A percentile compares a stretch with the other conserved stretches of the same genome.
Evolutionary conservation across 2,797 vertebrate genomes (phyloP).

Genomic region (Echiichthys vipera): DNA sequence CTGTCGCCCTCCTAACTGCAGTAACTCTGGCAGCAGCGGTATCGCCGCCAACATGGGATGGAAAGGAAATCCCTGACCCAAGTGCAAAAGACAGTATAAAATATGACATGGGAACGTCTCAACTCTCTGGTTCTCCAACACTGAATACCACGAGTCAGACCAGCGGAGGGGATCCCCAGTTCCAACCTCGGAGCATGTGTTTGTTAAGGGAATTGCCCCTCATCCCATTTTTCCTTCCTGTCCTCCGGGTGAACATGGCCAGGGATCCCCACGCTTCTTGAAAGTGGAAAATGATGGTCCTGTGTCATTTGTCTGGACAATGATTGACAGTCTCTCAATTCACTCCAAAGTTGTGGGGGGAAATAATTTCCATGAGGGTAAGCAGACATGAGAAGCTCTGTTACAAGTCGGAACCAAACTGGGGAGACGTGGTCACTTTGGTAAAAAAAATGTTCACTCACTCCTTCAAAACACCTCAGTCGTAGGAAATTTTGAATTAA

Average conservation of each 20-base stretch:
- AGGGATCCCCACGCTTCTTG: conserved; percentile 60
- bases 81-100: conserved; percentile 76
- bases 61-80: conserved; percentile 74
- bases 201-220: conserved; percentile 55
- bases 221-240: conserved; percentile 74
- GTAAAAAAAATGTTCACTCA: conserved; percentile 51
- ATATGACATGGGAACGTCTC: conserved; percentile 81
- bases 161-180: conserved; percentile 64
- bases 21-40: conserved; percentile 43
- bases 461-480: conserved; percentile 36
- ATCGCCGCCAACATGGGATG: conserved; percentile 47
- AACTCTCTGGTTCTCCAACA: conserved; percentile 81
- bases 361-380: conserved; percentile 69
- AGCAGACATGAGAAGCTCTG: conserved; percentile 57
- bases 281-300: conserved; percentile 75
- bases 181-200: conserved; percentile 33
- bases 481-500: conserved; percentile 32
- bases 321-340: conserved; percentile 50
- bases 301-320: conserved; percentile 61
- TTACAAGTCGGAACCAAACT: conserved; percentile 46
- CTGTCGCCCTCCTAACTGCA: conserved; percentile 55
- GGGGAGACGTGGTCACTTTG: conserved; percentile 42
- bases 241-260: conserved; percentile 36
- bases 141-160: conserved; percentile 68
- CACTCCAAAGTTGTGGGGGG: conserved; percentile 37